phyloP scores from a whole-genome alignment of 2,888 invertebrate genomes.

The Marasmarcha lunaedactyla region DNA sequence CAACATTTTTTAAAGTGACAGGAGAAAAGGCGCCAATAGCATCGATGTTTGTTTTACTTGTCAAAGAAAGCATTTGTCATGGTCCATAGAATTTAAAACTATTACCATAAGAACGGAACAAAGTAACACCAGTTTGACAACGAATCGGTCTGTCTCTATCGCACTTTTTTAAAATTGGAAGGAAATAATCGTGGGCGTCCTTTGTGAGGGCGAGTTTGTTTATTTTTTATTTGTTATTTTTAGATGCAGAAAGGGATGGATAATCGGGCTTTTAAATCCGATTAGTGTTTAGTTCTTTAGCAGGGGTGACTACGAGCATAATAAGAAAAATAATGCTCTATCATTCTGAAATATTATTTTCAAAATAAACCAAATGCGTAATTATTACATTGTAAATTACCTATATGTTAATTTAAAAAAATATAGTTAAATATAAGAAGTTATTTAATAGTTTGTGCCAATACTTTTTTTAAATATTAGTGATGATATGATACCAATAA shows the following conservation, averaged over 20 bases:
- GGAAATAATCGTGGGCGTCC: not conserved
- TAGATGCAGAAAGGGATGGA: not conserved
- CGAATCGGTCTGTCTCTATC: not conserved
- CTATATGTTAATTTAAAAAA: too few relatives aligned
- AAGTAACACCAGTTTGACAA: not conserved
- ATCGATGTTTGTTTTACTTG: conserved; percentile 48
- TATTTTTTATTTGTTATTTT: not conserved
- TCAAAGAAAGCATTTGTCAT: conserved; percentile 38
- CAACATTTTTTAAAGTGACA: conserved; percentile 12
- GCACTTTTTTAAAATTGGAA: not conserved
- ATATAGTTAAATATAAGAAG: too few relatives aligned
- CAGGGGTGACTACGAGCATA: too few relatives aligned
- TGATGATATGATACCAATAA: too few relatives aligned
- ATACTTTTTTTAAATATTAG: too few relatives aligned
- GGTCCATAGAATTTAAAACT: conserved; percentile 6
- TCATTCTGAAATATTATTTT: too few relatives aligned
- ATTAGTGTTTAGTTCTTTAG: not conserved
- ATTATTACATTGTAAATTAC: too few relatives aligned
- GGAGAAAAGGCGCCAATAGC: conserved; percentile 13
- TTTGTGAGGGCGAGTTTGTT: not conserved
- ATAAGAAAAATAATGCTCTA: too few relatives aligned
- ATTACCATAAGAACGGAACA: not conserved
- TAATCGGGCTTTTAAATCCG: not conserved
- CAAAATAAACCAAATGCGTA: too few relatives aligned
- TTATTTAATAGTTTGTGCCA: too few relatives aligned